Evolutionary conservation across 2,797 vertebrate species (phyloP).

Genomic region (Heliangelus exortis): DNA sequence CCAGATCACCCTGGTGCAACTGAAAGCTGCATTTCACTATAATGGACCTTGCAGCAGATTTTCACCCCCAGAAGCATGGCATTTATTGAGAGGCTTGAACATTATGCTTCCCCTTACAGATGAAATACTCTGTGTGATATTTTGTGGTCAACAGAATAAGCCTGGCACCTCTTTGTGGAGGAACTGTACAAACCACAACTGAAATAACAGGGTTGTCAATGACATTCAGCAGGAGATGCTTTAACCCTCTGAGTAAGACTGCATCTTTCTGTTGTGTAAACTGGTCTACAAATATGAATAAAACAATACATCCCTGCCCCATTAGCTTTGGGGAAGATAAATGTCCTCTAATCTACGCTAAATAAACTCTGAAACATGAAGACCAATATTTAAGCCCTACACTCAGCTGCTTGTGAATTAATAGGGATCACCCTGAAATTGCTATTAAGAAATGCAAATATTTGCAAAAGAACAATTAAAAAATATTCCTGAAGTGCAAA

Average conservation of each 20-base stretch:
- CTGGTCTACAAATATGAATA: slow-evolving; percentile 26
- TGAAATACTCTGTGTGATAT: neutral
- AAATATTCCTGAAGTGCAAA: slow-evolving; percentile 59
- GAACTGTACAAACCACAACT: slow-evolving; percentile 32
- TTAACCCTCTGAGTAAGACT: slow-evolving; percentile 13
- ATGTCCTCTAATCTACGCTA: slow-evolving; percentile 39
- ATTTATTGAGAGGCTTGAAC: neutral
- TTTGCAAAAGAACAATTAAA: slow-evolving; percentile 64
- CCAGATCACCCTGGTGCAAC: neutral
- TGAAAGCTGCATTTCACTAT: neutral
- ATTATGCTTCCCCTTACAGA: neutral
- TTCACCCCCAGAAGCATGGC: neutral
- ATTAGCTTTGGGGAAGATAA: slow-evolving; percentile 56
- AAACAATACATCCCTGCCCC: slow-evolving; percentile 41
- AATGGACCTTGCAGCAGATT: neutral
- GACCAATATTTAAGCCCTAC: slow-evolving; percentile 33
- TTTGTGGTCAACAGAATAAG: slow-evolving; percentile 15
- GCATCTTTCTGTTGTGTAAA: slow-evolving; percentile 36
- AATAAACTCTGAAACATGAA: slow-evolving; percentile 54
- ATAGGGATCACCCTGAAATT: slow-evolving; percentile 45
- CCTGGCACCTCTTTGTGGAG: slow-evolving; percentile 50
- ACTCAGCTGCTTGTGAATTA: slow-evolving; percentile 47
- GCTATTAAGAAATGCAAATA: slow-evolving; percentile 35
- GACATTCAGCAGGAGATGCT: neutral
- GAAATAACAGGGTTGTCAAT: slow-evolving; percentile 25